A percentile compares a stretch with the other conserved stretches of the same genome.
Evolutionary conservation across 2,797 vertebrate genomes (phyloP).

Genomic region (Danio aesculapii): DNA sequence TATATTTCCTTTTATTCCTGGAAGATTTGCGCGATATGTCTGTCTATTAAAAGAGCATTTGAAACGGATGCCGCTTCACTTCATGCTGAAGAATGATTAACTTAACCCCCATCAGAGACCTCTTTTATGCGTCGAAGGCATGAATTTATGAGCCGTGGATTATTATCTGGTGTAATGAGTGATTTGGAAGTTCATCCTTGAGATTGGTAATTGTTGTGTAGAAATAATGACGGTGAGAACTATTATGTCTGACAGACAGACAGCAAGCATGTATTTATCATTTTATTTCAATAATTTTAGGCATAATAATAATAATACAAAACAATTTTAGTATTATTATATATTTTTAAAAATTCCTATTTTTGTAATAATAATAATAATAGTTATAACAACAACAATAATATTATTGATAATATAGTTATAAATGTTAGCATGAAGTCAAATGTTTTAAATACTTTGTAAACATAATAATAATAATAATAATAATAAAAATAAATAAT

Average conservation of each 20-base stretch:
- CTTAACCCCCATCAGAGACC: slow-evolving; percentile 1
- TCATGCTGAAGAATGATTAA: slow-evolving; percentile 1
- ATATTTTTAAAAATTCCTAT: no score
- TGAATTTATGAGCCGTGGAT: slow-evolving; percentile 16
- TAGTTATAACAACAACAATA: no score
- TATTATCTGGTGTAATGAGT: slow-evolving; percentile 12
- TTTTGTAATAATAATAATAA: no score
- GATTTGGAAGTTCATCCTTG: background rate
- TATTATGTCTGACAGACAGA: background rate
- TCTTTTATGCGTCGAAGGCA: background rate
- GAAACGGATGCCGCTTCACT: background rate
- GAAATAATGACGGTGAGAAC: background rate
- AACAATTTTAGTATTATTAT: no score
- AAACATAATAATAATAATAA: no score
- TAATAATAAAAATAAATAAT: no score
- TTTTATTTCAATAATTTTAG: background rate
- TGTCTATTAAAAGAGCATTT: slow-evolving; percentile 28
- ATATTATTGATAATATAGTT: background rate
- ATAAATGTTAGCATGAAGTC: background rate
- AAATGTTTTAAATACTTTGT: no score
- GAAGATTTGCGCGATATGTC: background rate
- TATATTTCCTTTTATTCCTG: background rate
- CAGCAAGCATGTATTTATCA: background rate
- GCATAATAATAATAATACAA: background rate
- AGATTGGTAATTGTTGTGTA: slow-evolving; percentile 4